Evolutionary conservation across 2,797 vertebrate species (phyloP), one percentile per base, ranked within the genome.

Genomic region (Rhabdomys pumilio): DNA sequence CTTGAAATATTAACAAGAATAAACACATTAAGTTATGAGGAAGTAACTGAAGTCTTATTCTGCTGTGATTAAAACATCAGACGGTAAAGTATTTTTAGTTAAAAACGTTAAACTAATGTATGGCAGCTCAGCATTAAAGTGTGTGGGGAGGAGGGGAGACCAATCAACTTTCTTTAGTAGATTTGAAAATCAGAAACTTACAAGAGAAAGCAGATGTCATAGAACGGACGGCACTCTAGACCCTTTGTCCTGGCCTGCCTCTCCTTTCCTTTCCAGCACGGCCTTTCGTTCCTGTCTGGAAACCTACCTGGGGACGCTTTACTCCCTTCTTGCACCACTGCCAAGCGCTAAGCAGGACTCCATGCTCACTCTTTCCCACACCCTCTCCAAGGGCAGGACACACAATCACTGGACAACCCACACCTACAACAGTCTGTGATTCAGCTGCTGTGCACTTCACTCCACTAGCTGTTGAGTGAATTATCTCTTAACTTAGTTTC

Each of bases 1-100:
- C 99, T 99, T 97, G 95, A 82, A 98, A 98, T 97, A 79, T 83
- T 63, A 95, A 97, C 6, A 97, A 97, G 96, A 97, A 98, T 31
- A 97, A 0, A 93, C 0, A 85, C 0, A 6, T 11, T 79, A 96
- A 96, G 75, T 6, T 14, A 73, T 47, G 10, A 87, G 14, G 89
- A 83, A 96, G 88, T 76, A 90, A 96, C 59, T 79, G 34, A 87
- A 97, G 63, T 88, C n/a, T 69, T 75, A 50, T 19, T 93, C 73
- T 84, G 77, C 75, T 90, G 47, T 44, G 75, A 82, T 92, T 95
- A 87, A 95, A 96, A 87, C 24, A 81, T 65, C 24, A 6, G 76
- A 44, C 75, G 81, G 82, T 94, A 83, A 24, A 63, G 84, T 7
- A 94, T 17, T 86, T 79, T n/a, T 90, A 82, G 89, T 93, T 94